Evolutionary conservation across 2,113 vertebrate genomes (phyloP).

Genomic region (Paradoxurus hermaphroditus): DNA sequence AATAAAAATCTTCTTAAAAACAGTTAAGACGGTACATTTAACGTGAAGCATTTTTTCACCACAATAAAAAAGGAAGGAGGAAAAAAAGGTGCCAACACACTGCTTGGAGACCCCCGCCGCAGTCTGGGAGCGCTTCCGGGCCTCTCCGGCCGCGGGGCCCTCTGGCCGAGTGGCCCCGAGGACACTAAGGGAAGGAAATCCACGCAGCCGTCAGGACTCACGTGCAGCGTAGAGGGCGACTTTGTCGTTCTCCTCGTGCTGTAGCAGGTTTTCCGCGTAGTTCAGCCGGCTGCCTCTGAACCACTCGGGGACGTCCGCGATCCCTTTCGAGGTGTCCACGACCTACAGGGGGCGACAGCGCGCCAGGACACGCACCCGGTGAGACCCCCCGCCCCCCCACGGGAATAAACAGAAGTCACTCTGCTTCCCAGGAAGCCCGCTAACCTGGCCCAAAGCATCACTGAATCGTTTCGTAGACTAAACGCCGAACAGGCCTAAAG

Average conservation of each 20-base stretch:
- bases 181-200: too few relatives aligned
- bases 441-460: background rate
- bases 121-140: rapidly evolving
- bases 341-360: conserved; percentile 81
- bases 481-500: rapidly evolving
- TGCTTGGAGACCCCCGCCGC: background rate
- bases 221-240: conserved; percentile 94
- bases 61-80: too few relatives aligned
- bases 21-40: background rate
- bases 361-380: rapidly evolving
- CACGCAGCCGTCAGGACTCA: conserved; percentile 76
- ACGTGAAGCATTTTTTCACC: background rate
- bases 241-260: conserved; percentile 91
- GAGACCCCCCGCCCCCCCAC: rapidly evolving
- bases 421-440: rapidly evolving
- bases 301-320: conserved; percentile 94
- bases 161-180: rapidly evolving
- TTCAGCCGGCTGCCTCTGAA: conserved; percentile 94
- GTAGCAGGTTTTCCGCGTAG: conserved; percentile 96
- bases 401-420: rapidly evolving
- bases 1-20: background rate
- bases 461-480: rapidly evolving
- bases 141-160: background rate
- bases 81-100: too few relatives aligned
- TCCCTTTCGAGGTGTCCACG: conserved; percentile 89